These are phyloP conservation scores for Holacanthus passer DNA, from an alignment of 2,113 vertebrate species.

Conservation along the genomic window DNA sequence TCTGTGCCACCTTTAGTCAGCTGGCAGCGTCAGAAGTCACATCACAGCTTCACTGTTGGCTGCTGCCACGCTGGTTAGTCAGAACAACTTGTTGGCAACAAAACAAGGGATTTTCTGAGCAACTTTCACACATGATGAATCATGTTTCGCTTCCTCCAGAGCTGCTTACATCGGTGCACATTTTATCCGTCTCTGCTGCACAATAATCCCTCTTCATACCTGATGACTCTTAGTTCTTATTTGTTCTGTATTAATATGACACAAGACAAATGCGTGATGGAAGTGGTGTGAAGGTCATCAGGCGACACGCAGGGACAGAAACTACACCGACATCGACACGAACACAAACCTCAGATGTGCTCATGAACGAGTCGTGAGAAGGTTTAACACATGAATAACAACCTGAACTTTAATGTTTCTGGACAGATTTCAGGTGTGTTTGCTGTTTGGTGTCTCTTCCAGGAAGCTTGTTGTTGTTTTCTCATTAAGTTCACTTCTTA, in stretches of 20 bases:
- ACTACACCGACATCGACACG: background rate
- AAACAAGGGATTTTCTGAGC: constrained; percentile 57
- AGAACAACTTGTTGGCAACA: constrained; percentile 49
- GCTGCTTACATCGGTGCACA: constrained; percentile 24
- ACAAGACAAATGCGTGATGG: background rate
- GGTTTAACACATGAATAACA: background rate
- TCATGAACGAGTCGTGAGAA: background rate
- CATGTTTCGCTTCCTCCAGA: constrained; percentile 53
- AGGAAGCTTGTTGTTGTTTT: too few species aligned
- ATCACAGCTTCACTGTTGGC: constrained; percentile 53
- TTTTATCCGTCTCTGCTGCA: constrained; percentile 4
- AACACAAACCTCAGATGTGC: background rate
- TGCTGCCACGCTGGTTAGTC: constrained; percentile 40
- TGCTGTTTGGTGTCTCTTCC: too few species aligned
- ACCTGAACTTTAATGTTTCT: too few species aligned
- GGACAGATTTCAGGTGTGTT: too few species aligned
- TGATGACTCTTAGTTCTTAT: background rate
- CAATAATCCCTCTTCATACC: background rate
- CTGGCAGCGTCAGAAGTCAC: constrained; percentile 52
- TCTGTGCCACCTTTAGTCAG: constrained; percentile 29
- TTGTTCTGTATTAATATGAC: background rate
- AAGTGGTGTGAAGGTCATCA: background rate
- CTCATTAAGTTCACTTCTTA: too few species aligned
- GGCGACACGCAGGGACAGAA: too few species aligned
- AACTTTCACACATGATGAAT: constrained; percentile 63